Percentiles rank a stretch among this genome's conserved stretches.
Evolutionary conservation across 1,140 invertebrate genomes (phyloP).

Genomic region (Drosophila grimshawi): DNA sequence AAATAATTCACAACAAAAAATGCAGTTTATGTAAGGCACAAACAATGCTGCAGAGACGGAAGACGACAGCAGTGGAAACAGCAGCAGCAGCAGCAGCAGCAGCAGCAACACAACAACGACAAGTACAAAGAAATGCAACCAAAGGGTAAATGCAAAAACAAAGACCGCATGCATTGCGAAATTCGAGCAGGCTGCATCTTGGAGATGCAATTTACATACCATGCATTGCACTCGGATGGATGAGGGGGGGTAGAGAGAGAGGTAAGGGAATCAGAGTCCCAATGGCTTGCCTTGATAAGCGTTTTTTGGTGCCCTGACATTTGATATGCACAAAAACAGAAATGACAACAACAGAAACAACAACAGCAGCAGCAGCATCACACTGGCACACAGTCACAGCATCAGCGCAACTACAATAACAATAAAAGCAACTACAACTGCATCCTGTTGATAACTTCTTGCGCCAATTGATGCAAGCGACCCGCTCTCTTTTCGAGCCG

Average conservation of each 20-base stretch:
- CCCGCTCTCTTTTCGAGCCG: constrained; percentile 13
- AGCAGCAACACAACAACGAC: constrained; percentile 10
- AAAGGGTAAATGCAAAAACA: constrained; percentile 65
- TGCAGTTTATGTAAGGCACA: constrained; percentile 40
- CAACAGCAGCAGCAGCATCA: constrained; percentile 7
- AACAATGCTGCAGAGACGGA: constrained; percentile 54
- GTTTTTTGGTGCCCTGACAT: constrained; percentile 62
- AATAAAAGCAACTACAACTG: constrained; percentile 21
- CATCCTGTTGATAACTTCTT: constrained; percentile 62
- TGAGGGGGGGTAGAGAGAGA: background rate
- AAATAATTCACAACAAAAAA: constrained; percentile 32
- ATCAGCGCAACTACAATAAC: constrained; percentile 26
- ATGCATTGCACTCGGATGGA: background rate
- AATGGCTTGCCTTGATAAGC: constrained; percentile 47
- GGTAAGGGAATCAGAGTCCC: background rate
- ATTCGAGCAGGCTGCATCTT: constrained; percentile 67
- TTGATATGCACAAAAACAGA: constrained; percentile 57
- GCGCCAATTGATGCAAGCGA: constrained; percentile 9
- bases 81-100: background rate
- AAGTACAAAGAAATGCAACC: constrained; percentile 25
- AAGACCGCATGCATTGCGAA: constrained; percentile 57
- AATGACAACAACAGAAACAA: constrained; percentile 10
- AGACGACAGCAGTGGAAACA: constrained; percentile 19
- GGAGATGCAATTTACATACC: constrained; percentile 67
- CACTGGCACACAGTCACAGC: constrained; percentile 2